Evolutionary conservation across 2,113 vertebrate genomes (phyloP).

Genomic region (Lepus timidus): DNA sequence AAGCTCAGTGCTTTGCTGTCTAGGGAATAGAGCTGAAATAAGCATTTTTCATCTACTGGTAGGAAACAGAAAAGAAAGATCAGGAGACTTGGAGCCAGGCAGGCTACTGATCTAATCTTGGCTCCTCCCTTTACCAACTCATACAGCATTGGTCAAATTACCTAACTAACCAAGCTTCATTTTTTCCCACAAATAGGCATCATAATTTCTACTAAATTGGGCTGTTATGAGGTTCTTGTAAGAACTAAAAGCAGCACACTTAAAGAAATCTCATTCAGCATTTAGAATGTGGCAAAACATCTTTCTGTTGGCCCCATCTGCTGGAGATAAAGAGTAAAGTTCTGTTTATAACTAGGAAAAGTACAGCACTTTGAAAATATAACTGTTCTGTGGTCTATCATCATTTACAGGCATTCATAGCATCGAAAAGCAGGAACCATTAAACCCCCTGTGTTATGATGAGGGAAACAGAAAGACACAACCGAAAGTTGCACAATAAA

Average conservation of each 20-base stretch:
- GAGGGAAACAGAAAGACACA: background rate
- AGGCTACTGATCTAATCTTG: constrained; percentile 33
- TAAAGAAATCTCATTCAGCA: background rate
- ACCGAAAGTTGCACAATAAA: background rate
- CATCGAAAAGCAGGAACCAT: background rate
- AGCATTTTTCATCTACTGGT: constrained; percentile 4
- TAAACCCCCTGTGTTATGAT: background rate
- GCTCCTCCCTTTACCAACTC: background rate
- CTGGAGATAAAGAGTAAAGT: constrained; percentile 65
- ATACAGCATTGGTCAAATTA: background rate
- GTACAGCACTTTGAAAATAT: background rate
- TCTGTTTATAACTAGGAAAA: background rate
- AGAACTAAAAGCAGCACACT: background rate
- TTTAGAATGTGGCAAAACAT: constrained; percentile 20
- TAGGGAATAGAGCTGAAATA: constrained; percentile 52
- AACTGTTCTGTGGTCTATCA: background rate
- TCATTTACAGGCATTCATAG: background rate
- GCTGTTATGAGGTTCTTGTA: background rate
- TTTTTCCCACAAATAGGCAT: background rate
- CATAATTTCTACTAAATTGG: background rate
- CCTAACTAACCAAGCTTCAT: background rate
- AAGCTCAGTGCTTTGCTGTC: background rate
- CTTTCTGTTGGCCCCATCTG: constrained; percentile 68
- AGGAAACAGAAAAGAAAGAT: background rate
- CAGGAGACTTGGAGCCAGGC: background rate